Conservation (phyloP, 1,140 invertebrate genomes). For the Brachionus rotundiformis region DNA sequence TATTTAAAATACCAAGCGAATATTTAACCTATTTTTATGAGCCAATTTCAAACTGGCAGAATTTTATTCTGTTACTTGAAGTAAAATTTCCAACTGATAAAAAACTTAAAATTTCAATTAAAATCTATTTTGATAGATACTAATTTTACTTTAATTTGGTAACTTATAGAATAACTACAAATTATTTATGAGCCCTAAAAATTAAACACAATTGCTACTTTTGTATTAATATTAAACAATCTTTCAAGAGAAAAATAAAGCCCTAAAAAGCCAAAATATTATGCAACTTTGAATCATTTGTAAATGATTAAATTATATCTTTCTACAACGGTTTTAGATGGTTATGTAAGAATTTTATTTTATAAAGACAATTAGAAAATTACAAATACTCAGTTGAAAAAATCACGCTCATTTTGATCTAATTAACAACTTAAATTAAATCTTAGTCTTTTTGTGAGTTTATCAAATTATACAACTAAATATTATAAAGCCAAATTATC, state of each 20-base stretch:
- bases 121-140: background rate
- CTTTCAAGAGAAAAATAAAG: background rate
- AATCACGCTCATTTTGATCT: slow-evolving; percentile 14
- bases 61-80: background rate
- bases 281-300: background rate
- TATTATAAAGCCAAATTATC: background rate
- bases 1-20: background rate
- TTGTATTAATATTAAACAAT: background rate
- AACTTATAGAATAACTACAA: background rate
- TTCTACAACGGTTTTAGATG: background rate
- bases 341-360: slow-evolving; percentile 1
- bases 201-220: background rate
- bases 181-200: background rate
- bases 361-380: slow-evolving; percentile 5
- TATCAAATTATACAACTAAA: background rate
- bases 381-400: background rate
- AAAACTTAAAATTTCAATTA: background rate
- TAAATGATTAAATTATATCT: slow-evolving; percentile 2
- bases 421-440: background rate
- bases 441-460: background rate
- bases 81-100: background rate
- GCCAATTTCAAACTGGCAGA: background rate
- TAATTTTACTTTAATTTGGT: background rate
- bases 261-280: slow-evolving; percentile 3
- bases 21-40: background rate